These are phyloP conservation scores for Hestina assimilis DNA, from an alignment of 1,140 invertebrate species.

Conservation along the genomic window DNA sequence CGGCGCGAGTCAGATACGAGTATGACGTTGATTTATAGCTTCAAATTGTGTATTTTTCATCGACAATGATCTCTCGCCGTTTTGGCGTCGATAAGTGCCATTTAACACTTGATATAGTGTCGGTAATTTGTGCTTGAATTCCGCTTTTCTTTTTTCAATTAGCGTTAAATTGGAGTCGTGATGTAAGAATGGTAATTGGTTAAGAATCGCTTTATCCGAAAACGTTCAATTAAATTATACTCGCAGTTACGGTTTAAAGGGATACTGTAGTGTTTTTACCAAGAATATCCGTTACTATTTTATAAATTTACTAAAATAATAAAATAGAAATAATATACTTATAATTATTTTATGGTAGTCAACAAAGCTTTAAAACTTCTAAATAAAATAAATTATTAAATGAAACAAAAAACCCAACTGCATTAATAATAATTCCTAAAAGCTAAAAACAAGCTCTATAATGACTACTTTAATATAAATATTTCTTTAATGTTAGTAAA, in stretches of 20 bases:
- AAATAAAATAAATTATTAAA: too few species aligned
- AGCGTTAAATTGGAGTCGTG: constrained; percentile 62
- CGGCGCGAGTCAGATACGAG: constrained; percentile 26
- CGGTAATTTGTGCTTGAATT: constrained; percentile 69
- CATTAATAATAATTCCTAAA: too few species aligned
- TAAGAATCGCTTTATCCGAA: constrained; percentile 36
- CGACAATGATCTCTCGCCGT: constrained; percentile 59
- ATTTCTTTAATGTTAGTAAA: too few species aligned
- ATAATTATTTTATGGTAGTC: too few species aligned
- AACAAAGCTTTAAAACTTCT: too few species aligned
- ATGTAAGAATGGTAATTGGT: constrained; percentile 45
- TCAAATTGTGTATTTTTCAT: constrained; percentile 77
- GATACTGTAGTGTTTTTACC: too few species aligned
- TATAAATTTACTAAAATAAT: too few species aligned
- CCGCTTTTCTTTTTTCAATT: constrained; percentile 74
- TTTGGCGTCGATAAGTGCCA: constrained; percentile 71
- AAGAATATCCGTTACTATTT: too few species aligned
- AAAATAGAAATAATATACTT: too few species aligned
- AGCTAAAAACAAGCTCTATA: too few species aligned
- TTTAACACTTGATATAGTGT: constrained; percentile 78
- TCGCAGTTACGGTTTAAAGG: neutral
- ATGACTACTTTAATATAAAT: too few species aligned
- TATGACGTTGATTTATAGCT: constrained; percentile 68
- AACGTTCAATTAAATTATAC: constrained; percentile 19
- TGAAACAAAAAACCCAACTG: too few species aligned